A percentile compares a stretch with the other conserved stretches of the same genome.
Conservation (phyloP, 2,113 vertebrate species). For the Oryzias celebensis region DNA sequence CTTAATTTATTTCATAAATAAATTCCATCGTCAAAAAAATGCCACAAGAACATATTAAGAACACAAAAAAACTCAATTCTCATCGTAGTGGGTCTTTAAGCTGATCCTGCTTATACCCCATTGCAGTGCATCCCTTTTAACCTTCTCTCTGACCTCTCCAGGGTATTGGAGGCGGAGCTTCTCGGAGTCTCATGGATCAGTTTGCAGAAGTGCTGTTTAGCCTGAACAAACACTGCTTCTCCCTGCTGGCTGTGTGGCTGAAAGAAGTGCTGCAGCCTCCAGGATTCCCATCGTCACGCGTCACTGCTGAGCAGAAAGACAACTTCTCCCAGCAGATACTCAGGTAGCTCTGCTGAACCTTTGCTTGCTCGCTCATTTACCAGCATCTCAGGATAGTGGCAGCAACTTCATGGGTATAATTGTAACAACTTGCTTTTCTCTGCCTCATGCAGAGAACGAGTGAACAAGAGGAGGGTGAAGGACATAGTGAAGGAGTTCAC, state of each 20-base stretch:
- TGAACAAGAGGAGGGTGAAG: constrained; percentile 96
- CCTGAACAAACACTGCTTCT: constrained; percentile 97
- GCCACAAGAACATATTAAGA: too few species aligned
- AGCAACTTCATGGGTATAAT: too few species aligned
- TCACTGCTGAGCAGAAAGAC: constrained; percentile 91
- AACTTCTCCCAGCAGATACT: constrained; percentile 97
- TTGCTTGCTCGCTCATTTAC: neutral
- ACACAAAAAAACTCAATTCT: too few species aligned
- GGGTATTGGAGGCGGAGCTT: constrained; percentile 93
- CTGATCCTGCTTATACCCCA: too few species aligned
- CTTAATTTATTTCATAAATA: too few species aligned
- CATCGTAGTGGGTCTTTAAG: too few species aligned
- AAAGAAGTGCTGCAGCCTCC: constrained; percentile 93
- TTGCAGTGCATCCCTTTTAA: neutral
- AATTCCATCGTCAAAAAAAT: too few species aligned
- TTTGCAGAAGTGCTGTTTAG: constrained; percentile 95
- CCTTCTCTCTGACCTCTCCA: constrained; percentile 46
- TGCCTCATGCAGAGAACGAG: constrained; percentile 85
- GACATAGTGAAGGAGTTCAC: constrained; percentile 99
- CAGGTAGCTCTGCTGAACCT: constrained; percentile 73
- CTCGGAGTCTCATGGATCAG: constrained; percentile 96
- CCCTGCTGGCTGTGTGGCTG: constrained; percentile 89
- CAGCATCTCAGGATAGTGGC: too few species aligned
- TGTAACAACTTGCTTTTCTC: neutral
- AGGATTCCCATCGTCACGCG: constrained; percentile 88